Base-by-base conservation (phyloP, 1,140 invertebrate genomes). In the Drosophila virilis region DNA sequence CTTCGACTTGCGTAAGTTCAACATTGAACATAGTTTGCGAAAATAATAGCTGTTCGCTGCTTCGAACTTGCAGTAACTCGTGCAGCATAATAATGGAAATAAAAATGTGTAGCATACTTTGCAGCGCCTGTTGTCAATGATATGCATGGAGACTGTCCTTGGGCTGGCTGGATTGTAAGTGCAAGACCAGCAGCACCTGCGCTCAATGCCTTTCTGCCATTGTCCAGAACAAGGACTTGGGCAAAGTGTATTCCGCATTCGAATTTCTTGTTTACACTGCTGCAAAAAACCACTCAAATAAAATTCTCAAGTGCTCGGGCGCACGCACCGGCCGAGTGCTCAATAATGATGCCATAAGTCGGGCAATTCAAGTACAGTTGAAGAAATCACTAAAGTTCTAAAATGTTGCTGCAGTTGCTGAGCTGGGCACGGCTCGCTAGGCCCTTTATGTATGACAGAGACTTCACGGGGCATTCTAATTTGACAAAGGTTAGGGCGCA, bases 171-270 rank as follows among this genome's bases (percentile, higher is more conserved):
- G 45, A 28, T 50, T 62, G 48, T 81, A 78, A 81, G 82, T 86
- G 81, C 64, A 37, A 71, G 68, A 65, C 38, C 78, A 86, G 67
- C 78, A 86, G 67, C 82, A 85, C 82, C 83, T 85, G 78, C 71
- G 71, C 75, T 76, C 78, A 86, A 86, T 82, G 81, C 78, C 74
- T 69, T 81, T 70, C 68, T 68, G 50, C 51, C 71, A 88, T 72
- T 88, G 78, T 85, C 70, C 78, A 57, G 33, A 55, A 22, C 22
- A 45, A 59, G 46, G 0, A 58, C 59, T 70, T 48, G 55, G 22
- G 55, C 40, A 65, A 67, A 61, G 43, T 35, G 60, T 61, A 69
- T 77, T 61, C 65, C 45, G 67, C 70, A 81, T 78, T 86, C 54
- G 48, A 76, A 75, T 78, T 67, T 77, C 0, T 12, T 71, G 81